Evolutionary conservation across 2,888 invertebrate genomes (phyloP).

Genomic region (Tipula lateralis): DNA sequence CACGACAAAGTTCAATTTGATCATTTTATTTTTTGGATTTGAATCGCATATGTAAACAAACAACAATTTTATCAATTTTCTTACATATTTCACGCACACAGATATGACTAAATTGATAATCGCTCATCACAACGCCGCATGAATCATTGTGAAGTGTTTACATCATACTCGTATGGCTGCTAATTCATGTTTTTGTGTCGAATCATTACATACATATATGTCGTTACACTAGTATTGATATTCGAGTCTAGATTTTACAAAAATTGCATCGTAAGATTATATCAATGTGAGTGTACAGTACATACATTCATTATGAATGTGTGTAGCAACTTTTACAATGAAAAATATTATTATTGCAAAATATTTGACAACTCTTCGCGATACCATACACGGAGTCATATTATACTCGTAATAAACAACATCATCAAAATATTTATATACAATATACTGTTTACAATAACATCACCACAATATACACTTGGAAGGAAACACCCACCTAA

Average conservation of each 20-base stretch:
- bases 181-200: too few relatives aligned
- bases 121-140: background rate
- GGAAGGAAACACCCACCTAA: background rate
- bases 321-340: too few relatives aligned
- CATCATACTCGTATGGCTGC: too few relatives aligned
- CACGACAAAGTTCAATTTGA: background rate
- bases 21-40: background rate
- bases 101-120: background rate
- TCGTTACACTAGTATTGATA: too few relatives aligned
- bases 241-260: too few relatives aligned
- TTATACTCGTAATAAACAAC: background rate
- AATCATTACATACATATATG: too few relatives aligned
- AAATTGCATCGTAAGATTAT: too few relatives aligned
- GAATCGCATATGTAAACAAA: background rate
- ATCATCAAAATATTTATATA: conserved; percentile 7
- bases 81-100: background rate
- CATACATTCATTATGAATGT: background rate
- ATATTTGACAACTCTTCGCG: background rate
- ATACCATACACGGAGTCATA: background rate
- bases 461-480: background rate
- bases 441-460: background rate
- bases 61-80: background rate
- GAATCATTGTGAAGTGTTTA: background rate
- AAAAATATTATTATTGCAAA: background rate
- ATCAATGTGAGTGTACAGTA: background rate